Evolutionary conservation across 53 echinoderm and acorn worm species (phyloP).

Genomic region (Stichopus horrens): DNA sequence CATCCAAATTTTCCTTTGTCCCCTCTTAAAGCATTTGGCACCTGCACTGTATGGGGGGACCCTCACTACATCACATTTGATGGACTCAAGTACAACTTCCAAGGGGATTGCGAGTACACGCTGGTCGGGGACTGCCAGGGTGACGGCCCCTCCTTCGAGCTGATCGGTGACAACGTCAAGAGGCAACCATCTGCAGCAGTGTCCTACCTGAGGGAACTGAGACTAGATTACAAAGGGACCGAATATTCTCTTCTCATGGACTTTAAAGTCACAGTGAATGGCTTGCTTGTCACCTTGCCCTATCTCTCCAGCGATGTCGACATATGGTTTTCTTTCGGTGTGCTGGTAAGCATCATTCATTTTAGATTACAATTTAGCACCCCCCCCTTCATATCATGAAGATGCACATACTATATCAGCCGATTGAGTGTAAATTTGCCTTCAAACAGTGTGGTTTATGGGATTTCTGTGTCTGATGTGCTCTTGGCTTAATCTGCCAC

Average conservation of each 20-base stretch:
- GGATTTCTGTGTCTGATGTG: no score
- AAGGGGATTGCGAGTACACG: constrained; percentile 90
- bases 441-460: background rate
- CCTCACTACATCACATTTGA: constrained; percentile 97
- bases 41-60: constrained; percentile 88
- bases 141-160: constrained; percentile 56
- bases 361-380: no score
- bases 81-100: constrained; percentile 69
- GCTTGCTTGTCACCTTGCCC: constrained; percentile 54
- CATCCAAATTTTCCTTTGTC: background rate
- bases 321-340: constrained; percentile 51
- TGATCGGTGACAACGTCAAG: constrained; percentile 76
- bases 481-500: no score
- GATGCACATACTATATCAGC: no score
- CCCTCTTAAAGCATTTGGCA: constrained; percentile 40
- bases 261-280: constrained; percentile 65
- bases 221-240: constrained; percentile 43
- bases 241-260: constrained; percentile 52
- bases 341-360: constrained; percentile 30
- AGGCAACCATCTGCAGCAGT: constrained; percentile 63
- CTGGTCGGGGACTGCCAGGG: constrained; percentile 63
- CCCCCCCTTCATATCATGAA: no score
- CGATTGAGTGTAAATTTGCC: background rate
- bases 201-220: constrained; percentile 63
- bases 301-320: constrained; percentile 3